Evolutionary conservation across 2,797 vertebrate genomes (phyloP).

Genomic region (Halcyon badia): DNA sequence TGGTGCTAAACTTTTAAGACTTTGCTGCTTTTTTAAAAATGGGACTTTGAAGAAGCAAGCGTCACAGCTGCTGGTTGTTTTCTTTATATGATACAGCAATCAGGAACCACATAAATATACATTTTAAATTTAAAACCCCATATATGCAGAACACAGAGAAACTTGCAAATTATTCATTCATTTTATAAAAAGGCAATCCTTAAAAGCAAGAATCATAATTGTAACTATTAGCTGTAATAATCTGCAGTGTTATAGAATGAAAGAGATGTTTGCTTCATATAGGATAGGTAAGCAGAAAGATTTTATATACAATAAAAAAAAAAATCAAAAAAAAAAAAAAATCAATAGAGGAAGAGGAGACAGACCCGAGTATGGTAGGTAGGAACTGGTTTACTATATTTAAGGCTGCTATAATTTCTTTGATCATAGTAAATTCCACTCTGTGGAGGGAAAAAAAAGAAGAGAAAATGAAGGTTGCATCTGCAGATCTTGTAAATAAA

Average conservation of each 20-base stretch:
- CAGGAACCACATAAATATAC: neutral
- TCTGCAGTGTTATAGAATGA: neutral
- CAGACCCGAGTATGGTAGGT: slow-evolving; percentile 79
- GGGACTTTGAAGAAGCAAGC: neutral
- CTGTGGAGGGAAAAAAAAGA: slow-evolving; percentile 79
- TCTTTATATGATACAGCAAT: neutral
- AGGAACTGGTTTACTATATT: slow-evolving; percentile 86
- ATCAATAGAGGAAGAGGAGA: slow-evolving; percentile 15
- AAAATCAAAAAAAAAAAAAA: neutral
- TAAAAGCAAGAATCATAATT: neutral
- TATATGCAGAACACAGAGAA: neutral
- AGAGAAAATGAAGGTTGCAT: neutral
- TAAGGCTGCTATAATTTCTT: slow-evolving; percentile 94
- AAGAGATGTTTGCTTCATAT: neutral
- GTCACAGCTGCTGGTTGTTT: neutral
- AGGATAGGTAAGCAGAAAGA: neutral
- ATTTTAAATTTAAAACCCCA: neutral
- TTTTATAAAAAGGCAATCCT: neutral
- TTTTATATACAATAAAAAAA: neutral
- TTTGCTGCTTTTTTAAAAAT: neutral
- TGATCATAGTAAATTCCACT: slow-evolving; percentile 94
- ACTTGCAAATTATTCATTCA: neutral
- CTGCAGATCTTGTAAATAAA: neutral
- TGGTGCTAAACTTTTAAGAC: neutral
- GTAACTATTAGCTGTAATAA: neutral